Percentiles rank a stretch among this genome's conserved stretches.
Evolutionary conservation across 2,888 invertebrate species (phyloP).

Genomic region (Brenthis hecate): DNA sequence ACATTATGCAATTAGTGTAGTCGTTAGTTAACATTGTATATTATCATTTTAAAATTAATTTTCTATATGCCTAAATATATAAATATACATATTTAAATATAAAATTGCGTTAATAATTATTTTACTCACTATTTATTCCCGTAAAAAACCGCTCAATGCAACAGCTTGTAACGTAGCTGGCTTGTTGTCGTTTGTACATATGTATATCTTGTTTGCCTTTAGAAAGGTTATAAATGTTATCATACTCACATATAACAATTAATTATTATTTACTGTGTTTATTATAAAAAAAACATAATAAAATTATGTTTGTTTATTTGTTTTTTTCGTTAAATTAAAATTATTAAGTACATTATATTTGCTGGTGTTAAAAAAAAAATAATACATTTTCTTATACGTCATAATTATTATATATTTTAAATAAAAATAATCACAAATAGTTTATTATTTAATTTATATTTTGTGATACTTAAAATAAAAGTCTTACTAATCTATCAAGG

Average conservation of each 20-base stretch:
- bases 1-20: too few relatives aligned
- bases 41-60: too few relatives aligned
- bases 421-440: too few relatives aligned
- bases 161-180: slow-evolving; percentile 4
- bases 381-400: too few relatives aligned
- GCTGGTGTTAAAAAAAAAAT: neutral
- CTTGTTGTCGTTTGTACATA: slow-evolving; percentile 4
- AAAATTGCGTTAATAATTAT: neutral
- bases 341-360: neutral
- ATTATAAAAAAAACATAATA: neutral
- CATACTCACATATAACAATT: slow-evolving; percentile 5
- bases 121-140: slow-evolving; percentile 12
- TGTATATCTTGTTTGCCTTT: neutral
- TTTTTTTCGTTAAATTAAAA: neutral
- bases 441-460: too few relatives aligned
- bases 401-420: too few relatives aligned
- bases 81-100: too few relatives aligned
- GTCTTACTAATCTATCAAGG: too few relatives aligned
- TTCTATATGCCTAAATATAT: too few relatives aligned
- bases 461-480: too few relatives aligned
- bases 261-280: slow-evolving; percentile 7
- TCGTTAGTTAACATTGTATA: too few relatives aligned
- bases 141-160: neutral
- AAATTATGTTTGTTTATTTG: slow-evolving; percentile 3
- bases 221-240: slow-evolving; percentile 19